Conservation (phyloP, 1,140 invertebrate species). For the Anastrepha obliqua region DNA sequence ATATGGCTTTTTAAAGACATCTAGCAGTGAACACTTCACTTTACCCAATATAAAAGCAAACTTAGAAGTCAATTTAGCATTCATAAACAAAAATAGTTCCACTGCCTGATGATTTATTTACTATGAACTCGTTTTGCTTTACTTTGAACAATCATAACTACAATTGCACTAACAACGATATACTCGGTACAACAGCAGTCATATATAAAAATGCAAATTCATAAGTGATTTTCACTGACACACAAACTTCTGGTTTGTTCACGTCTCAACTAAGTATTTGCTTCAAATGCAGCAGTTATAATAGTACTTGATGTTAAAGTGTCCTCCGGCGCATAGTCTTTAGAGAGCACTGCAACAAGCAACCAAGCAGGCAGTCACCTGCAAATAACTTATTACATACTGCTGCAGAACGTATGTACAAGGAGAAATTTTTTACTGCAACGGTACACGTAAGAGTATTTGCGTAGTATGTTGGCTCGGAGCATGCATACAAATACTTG, state of each 20-base stretch:
- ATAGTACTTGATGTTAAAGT: conserved; percentile 1
- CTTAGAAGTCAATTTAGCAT: no score
- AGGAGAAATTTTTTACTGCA: neutral
- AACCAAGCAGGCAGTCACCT: neutral
- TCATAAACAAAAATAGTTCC: no score
- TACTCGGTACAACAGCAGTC: no score
- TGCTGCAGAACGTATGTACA: neutral
- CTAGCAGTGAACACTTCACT: no score
- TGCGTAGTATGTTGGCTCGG: neutral
- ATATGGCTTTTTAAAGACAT: no score
- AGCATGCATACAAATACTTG: neutral
- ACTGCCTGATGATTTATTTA: no score
- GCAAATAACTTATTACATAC: neutral
- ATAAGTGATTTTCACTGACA: neutral
- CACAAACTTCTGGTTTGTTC: neutral
- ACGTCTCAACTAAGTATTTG: neutral
- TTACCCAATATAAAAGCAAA: no score
- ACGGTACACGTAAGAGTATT: neutral
- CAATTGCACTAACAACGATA: no score
- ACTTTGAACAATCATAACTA: no score
- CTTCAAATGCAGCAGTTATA: neutral
- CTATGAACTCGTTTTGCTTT: no score
- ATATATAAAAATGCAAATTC: neutral
- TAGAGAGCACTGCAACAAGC: neutral
- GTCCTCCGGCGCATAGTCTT: neutral